Evolutionary conservation across 1,140 invertebrate genomes (phyloP).

Genomic region (Plutomurus gul): DNA sequence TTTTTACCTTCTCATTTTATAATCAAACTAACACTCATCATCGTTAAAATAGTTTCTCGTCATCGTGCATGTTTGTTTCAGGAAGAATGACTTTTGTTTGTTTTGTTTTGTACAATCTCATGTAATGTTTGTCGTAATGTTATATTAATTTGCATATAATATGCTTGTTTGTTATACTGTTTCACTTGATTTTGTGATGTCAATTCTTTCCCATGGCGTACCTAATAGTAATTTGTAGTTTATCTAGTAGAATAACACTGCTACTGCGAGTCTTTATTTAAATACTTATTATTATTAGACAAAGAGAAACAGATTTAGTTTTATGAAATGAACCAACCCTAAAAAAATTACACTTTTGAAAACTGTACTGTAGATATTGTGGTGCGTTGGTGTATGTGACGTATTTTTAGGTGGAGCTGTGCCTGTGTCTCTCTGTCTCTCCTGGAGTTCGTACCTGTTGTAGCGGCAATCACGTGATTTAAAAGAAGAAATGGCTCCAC

Average conservation of each 20-base stretch:
- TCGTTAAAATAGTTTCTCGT: no score
- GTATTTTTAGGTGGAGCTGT: constrained; percentile 42
- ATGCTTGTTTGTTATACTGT: no score
- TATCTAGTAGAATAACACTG: background rate
- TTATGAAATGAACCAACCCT: background rate
- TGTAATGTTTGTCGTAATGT: background rate
- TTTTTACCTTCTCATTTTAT: no score
- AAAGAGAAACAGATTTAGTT: background rate
- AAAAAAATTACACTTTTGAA: background rate
- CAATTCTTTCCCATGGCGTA: no score
- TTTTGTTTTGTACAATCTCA: no score
- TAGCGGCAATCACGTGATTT: constrained; percentile 18
- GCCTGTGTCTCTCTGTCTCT: constrained; percentile 24
- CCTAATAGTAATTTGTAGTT: background rate
- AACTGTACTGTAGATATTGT: constrained; percentile 15
- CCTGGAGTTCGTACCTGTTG: constrained; percentile 45
- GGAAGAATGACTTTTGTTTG: no score
- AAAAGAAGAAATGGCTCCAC: constrained; percentile 31
- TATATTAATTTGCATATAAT: no score
- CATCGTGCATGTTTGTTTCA: no score
- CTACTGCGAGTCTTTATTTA: no score
- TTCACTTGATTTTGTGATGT: background rate
- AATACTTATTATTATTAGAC: background rate
- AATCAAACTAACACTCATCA: no score
- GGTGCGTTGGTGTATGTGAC: constrained; percentile 31